phyloP scores from a whole-genome alignment of 2,797 vertebrate genomes.

The Thunnus albacares region DNA sequence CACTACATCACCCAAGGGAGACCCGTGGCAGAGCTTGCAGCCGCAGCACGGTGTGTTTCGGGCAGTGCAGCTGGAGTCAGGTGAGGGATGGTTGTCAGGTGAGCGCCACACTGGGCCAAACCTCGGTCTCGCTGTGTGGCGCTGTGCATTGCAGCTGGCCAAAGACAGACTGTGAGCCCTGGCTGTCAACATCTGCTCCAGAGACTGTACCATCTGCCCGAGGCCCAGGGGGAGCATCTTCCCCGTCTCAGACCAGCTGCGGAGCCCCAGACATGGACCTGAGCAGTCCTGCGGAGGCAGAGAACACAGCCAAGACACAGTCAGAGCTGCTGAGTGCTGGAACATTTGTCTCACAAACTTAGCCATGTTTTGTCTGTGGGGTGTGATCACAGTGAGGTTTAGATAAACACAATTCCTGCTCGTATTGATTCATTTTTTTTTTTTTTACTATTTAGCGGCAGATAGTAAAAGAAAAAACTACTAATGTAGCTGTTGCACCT shows the following conservation, averaged over 20 bases:
- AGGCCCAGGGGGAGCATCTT: constrained; percentile 68
- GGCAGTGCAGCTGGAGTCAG: constrained; percentile 67
- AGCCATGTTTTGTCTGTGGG: constrained; percentile 48
- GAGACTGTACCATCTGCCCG: constrained; percentile 84
- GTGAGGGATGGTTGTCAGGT: constrained; percentile 78
- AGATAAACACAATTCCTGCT: constrained; percentile 19
- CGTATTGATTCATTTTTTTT: not conserved
- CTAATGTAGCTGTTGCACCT: not conserved
- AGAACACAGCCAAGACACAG: constrained; percentile 71
- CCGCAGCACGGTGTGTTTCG: constrained; percentile 45
- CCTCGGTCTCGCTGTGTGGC: constrained; percentile 60
- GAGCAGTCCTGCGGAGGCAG: constrained; percentile 64
- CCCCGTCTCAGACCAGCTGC: constrained; percentile 80
- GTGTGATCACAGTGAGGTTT: constrained; percentile 42
- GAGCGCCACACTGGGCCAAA: constrained; percentile 75
- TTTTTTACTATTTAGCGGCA: not conserved
- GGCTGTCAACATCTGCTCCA: constrained; percentile 88
- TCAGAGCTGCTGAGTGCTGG: constrained; percentile 47
- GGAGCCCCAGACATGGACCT: constrained; percentile 74
- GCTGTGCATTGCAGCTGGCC: constrained; percentile 76
- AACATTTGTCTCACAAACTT: constrained; percentile 61
- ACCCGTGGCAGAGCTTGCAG: constrained; percentile 45
- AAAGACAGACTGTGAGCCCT: constrained; percentile 80
- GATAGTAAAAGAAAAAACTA: not conserved
- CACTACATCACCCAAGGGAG: constrained; percentile 56